Conservation (phyloP, 2,113 vertebrate species). For the Trachemys scripta region DNA sequence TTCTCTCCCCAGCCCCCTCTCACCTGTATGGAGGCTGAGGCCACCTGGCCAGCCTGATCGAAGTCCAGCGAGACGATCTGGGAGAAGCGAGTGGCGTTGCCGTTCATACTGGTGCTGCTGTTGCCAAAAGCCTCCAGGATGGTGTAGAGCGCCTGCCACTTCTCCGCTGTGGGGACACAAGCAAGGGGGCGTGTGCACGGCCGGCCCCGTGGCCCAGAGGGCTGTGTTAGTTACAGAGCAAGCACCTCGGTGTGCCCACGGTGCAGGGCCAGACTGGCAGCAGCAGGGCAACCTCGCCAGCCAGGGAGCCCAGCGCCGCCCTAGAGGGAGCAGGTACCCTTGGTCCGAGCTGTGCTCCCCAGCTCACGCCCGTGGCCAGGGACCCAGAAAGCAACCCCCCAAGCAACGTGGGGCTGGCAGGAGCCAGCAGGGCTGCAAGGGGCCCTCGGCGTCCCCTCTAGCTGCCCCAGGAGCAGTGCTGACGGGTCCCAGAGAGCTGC, state of each 20-base stretch:
- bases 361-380: not conserved
- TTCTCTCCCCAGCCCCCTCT: not conserved
- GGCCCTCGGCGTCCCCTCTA: not conserved
- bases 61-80: constrained; percentile 97
- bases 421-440: accelerated
- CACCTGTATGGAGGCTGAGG: constrained; percentile 96
- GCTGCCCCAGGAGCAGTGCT: not conserved
- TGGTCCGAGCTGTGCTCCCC: not conserved
- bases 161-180: constrained; percentile 87
- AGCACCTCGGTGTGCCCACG: not conserved
- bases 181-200: not conserved
- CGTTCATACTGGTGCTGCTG: constrained; percentile 90
- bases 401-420: not conserved
- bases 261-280: not conserved
- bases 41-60: constrained; percentile 97
- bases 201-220: not conserved
- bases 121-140: constrained; percentile 97
- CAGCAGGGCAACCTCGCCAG: not conserved
- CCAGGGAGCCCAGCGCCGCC: not conserved
- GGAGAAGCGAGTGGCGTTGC: constrained; percentile 94
- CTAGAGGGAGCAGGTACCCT: not conserved
- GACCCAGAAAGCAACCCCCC: too few species aligned
- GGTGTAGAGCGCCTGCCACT: constrained; percentile 97
- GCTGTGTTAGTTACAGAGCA: not conserved
- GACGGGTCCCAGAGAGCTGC: too few species aligned